phyloP scores from a whole-genome alignment of 1,140 invertebrate genomes.

The Drosophila ercepeae region DNA sequence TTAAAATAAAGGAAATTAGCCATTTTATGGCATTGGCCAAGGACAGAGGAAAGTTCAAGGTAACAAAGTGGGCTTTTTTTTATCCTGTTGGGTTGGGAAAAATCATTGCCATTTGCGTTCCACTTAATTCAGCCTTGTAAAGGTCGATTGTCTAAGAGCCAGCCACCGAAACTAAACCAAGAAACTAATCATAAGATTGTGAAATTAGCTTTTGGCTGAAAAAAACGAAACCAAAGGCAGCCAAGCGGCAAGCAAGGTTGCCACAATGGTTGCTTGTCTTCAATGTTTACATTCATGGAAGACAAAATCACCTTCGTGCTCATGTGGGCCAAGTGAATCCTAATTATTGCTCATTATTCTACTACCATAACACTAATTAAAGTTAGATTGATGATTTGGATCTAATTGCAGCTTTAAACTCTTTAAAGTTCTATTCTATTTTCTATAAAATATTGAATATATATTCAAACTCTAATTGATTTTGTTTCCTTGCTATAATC shows the following conservation, averaged over 20 bases:
- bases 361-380: background rate
- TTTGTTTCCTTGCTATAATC: background rate
- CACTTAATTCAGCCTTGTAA: background rate
- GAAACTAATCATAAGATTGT: conserved; percentile 15
- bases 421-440: background rate
- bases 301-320: background rate
- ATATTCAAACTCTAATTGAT: background rate
- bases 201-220: conserved; percentile 14
- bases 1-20: conserved; percentile 29
- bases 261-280: background rate
- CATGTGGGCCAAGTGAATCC: background rate
- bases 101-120: background rate
- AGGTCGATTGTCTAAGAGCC: background rate
- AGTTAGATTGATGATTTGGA: background rate
- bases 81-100: background rate
- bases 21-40: conserved; percentile 24
- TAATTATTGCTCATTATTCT: conserved; percentile 11
- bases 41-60: conserved; percentile 42
- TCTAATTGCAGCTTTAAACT: background rate
- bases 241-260: conserved; percentile 32
- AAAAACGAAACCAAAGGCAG: conserved; percentile 30
- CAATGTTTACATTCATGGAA: background rate
- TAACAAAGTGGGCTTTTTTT: conserved; percentile 10
- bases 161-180: background rate
- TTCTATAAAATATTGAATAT: background rate